Evolutionary conservation across 2,797 vertebrate genomes (phyloP), one percentile per base, ranked within the genome.

Genomic region (Melanotaenia trifasciata): DNA sequence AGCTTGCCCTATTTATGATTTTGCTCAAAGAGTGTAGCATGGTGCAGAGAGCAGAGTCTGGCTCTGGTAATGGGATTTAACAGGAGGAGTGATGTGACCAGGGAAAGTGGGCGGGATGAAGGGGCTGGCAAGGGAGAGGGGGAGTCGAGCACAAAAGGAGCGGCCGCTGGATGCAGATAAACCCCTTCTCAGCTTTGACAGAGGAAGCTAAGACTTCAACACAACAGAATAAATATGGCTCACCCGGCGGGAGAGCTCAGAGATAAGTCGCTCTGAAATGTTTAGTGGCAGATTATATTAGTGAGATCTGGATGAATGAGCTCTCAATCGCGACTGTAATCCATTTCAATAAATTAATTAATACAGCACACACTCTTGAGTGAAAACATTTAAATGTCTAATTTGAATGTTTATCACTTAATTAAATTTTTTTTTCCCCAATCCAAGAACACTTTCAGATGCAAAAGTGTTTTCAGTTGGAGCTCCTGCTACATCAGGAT

Each of bases 211-310:
- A 88, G 79, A 87, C 85, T 83, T 71, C 38, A 33, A 26, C 82
- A 86, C 80, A 85, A 88, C 86, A 85, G 81, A 89, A 89, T 74
- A 74, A 85, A 91, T 83, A 77, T 75, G 35, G 54, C 75, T 87
- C 82, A 66, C 60, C 83, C 80, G 69, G 79, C 78, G 69, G 78
- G 78, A 85, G 74, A 72, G 87, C 87, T 81, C 78, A 72, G 70
- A 75, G 87, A 91, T 91, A 90, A 91, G 81, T 89, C 81, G 72
- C 82, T 84, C 64, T 66, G 79, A 88, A 88, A 87, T 88, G 87
- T 89, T 91, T 81, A 80, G 78, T 86, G 80, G 87, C 87, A 90
- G 91, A 91, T 92, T 86, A 92, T 87, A 90, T 91, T 91, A 87
- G 82, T 33, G 70, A 82, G 85, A 92, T 90, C 86, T 76, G 85